Evolutionary conservation across 2,113 vertebrate species (phyloP), one percentile per base, ranked within the genome.

Genomic region (Nannobrachium achirus): DNA sequence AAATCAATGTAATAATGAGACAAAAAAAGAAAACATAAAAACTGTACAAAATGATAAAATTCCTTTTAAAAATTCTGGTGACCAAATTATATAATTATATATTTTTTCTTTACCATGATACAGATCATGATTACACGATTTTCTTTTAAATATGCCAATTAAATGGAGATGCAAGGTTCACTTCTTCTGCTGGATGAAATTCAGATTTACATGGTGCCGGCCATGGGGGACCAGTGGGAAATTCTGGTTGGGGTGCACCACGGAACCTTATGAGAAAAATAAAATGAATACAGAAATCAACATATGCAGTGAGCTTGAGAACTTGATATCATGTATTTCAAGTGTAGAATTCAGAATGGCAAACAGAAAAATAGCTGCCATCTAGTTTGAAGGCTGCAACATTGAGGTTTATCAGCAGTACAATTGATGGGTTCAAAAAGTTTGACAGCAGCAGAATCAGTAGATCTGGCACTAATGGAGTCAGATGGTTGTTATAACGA

Each of bases 1-100:
- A 95, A 89, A 66, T 90, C 93, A 94, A 92, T 92, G 95, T 94
- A 95, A 98, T 94, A 95, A 98, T 96, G 96, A 95, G 76, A 93
- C 83, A 79, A 82, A 87, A 74, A 71, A 69, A 18, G 7, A 70
- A 76, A 88, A 73, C 73, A 93, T 96, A 97, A 96, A 98, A 98
- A 96, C 95, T 98, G 93, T 98, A 99, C 97, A 99, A 97, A 97
- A 97, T 95, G 92, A 95, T 96, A 98, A 95, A 97, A 92, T 92
- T 94, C 94, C 68, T 89, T 91, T 90, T 61, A 88, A 92, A 98
- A 96, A 95, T 92, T 92, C 79, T 67, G 56, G 50, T 73, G 86
- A 88, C 83, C 83, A 82, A 88, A 89, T 83, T 83, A 86, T 84
- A 78, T 10, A 72, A 85, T 61, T 57, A 72, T 68, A 71, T 75